Evolutionary conservation across 2,888 invertebrate species (phyloP), one percentile per base, ranked within the genome.

Genomic region (Dione juno): DNA sequence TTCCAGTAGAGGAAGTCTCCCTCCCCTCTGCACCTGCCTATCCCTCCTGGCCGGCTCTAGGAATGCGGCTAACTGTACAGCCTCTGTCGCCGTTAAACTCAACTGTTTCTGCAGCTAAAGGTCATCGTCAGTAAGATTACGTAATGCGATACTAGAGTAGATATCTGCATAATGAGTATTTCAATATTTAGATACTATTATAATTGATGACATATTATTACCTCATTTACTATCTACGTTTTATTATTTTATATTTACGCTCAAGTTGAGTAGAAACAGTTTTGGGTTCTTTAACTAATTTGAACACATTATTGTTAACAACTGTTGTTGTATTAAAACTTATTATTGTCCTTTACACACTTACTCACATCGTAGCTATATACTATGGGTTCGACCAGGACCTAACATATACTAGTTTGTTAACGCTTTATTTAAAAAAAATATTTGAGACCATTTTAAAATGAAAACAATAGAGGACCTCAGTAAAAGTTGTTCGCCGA

Each of bases 41-140:
- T 82, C 81, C 80, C 77, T 72, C 80, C 77, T 72, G 72, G 76
- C 78, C 77, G 79, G 77, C 88, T 83, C 88, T 87, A 90, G 90
- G 92, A 90, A 90, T 90, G 90, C 85, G 86, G 80, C 83, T 90
- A 90, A 91, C 90, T 87, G 86, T 85, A 86, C 88, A 88, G 87
- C 87, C 88, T 89, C 87, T 87, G 83, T 83, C 84, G 85, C 89
- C 88, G 88, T 87, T 89, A 89, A 84, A 80, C 82, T 81, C 82
- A 84, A 86, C 88, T 82, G 85, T 87, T 86, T 84, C 83, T 82
- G 80, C 81, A 80, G 81, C 82, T 79, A 82, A 84, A 83, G 84
- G 84, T 85, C 84, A 84, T 81, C 78, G 80, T 79, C 79, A 75
- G 76, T 77, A 79, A 77, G 76, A 79, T 84, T 84, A 82, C 79